Evolutionary conservation across 2,888 invertebrate species (phyloP).

Genomic region (Crepidodera aurea): DNA sequence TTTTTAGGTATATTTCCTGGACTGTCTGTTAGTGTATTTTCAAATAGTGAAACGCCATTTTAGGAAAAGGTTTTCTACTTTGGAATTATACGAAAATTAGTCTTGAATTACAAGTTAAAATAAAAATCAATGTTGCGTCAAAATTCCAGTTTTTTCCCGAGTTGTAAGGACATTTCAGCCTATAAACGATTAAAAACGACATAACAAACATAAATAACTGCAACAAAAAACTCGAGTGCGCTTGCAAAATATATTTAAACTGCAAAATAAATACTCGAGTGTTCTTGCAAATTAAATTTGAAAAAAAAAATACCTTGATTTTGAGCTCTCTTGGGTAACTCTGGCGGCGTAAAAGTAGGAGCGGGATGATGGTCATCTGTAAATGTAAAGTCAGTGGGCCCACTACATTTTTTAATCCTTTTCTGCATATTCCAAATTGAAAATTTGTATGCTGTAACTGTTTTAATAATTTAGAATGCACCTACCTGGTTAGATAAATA

Average conservation of each 20-base stretch:
- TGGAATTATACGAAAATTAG: too few species aligned
- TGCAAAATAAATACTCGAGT: slow-evolving; percentile 2
- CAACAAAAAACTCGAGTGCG: slow-evolving; percentile 4
- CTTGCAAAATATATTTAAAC: background rate
- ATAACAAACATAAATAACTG: too few species aligned
- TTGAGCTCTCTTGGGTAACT: slow-evolving; percentile 99
- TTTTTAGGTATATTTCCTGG: too few species aligned
- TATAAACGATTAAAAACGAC: too few species aligned
- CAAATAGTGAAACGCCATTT: too few species aligned
- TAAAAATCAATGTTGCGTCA: too few species aligned
- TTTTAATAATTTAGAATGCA: slow-evolving; percentile 1
- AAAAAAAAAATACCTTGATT: slow-evolving; percentile 78
- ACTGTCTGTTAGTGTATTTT: too few species aligned
- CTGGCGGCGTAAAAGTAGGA: slow-evolving; percentile 98
- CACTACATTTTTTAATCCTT: slow-evolving; percentile 15
- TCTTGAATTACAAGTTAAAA: too few species aligned
- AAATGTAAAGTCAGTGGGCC: slow-evolving; percentile 76
- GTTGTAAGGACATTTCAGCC: too few species aligned
- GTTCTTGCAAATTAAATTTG: background rate
- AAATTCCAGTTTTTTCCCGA: too few species aligned
- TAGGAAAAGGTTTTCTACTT: too few species aligned
- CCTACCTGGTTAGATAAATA: slow-evolving; percentile 6
- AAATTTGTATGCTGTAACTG: slow-evolving; percentile 19
- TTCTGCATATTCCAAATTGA: slow-evolving; percentile 15
- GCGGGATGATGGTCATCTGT: slow-evolving; percentile 97